phyloP scores from a whole-genome alignment of 2,888 invertebrate species.

The Dorcus hopei region DNA sequence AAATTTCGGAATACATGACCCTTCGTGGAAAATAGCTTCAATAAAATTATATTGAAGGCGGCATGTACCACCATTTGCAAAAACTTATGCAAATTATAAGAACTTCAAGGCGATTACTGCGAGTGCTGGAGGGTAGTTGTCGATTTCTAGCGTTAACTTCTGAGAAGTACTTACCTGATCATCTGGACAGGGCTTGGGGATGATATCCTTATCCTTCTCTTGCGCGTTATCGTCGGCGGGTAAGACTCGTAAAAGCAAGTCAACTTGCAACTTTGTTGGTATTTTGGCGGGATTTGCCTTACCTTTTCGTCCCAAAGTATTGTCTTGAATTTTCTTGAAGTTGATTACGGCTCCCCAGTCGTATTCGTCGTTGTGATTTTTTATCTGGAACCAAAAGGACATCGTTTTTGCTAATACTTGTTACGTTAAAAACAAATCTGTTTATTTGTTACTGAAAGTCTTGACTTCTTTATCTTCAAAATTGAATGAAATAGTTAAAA shows the following conservation, averaged over 20 bases:
- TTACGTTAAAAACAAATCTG: too few relatives aligned
- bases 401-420: background rate
- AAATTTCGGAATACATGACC: too few relatives aligned
- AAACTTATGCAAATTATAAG: too few relatives aligned
- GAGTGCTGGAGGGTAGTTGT: too few relatives aligned
- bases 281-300: slow-evolving; percentile 55
- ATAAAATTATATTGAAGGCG: too few relatives aligned
- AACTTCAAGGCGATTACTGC: too few relatives aligned
- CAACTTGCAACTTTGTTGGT: slow-evolving; percentile 70
- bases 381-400: slow-evolving; percentile 56
- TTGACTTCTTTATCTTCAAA: too few relatives aligned
- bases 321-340: slow-evolving; percentile 59
- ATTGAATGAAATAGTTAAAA: too few relatives aligned
- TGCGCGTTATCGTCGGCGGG: slow-evolving; percentile 55
- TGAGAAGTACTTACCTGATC: slow-evolving; percentile 52
- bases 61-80: too few relatives aligned
- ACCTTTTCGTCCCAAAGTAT: slow-evolving; percentile 30
- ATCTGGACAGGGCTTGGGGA: slow-evolving; percentile 67
- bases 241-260: slow-evolving; percentile 79
- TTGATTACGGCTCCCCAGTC: slow-evolving; percentile 97
- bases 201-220: slow-evolving; percentile 46
- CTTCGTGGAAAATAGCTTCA: too few relatives aligned
- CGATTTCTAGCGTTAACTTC: background rate
- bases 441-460: too few relatives aligned
- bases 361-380: slow-evolving; percentile 80